Base-by-base conservation (phyloP, 1,140 invertebrate genomes). In the Pseudomyrmex gracilis region DNA sequence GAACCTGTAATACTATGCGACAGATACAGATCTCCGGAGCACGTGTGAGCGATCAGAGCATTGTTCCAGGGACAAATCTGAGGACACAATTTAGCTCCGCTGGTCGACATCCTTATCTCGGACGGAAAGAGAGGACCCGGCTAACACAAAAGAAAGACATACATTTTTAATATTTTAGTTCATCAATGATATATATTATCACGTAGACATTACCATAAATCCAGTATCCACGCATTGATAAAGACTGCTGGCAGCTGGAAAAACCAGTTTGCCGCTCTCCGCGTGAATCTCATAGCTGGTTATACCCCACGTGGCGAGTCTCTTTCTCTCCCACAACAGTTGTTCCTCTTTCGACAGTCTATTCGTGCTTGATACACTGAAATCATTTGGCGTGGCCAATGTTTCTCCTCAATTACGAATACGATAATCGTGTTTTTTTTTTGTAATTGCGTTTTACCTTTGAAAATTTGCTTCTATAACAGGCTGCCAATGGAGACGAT, bases 281-380 rank as follows among this genome's bases (percentile, higher is more conserved):
- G 95, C 95, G 90, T 98, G 97, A 60, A 98, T 94, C 91, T 99
- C 98, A 91, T 99, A 99, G 12, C 97, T 97, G 2, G 98, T 98
- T 64, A 99, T 99, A 20, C 99, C 99, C 96, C 98, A 98, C 0
- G 97, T 97, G 0, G 97, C 96, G 10, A 98, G 95, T 85, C 98
- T 94, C 94, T 99, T 98, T 70, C 98, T 95, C 92, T 99, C 98
- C 95, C 97, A 97, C 73, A 99, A 94, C 63, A 99, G 92, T 92
- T 98, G 98, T 92, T 99, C 98, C 93, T 99, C 98, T 82, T 97
- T 95, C 0, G 97, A 97, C 24, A 96, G 95, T 73, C 95, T 95
- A 87, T 95, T 96, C 9, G 90, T 90, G 74, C 93, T 93, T 49
- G 93, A 94, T 66, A 94, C 87, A 86, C 93, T 89, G 77, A 82